Base-by-base conservation (phyloP, 2,113 vertebrate species). In the Sisor rabdophorus region DNA sequence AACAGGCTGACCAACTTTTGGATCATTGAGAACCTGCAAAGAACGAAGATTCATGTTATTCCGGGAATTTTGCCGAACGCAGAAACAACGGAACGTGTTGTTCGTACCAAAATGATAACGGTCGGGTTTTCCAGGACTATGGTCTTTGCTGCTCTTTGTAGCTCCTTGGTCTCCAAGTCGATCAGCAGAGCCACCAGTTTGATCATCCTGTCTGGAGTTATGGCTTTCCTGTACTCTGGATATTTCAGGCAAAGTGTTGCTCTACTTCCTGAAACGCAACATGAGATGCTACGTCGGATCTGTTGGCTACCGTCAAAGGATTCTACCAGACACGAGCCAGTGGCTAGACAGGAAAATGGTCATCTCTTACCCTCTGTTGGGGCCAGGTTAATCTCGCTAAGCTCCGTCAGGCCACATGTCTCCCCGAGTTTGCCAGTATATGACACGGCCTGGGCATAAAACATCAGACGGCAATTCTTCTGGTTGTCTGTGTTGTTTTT, bases 121-220 rank as follows among this genome's bases (percentile, higher is more conserved):
- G 90, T 83, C 0, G 96, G 96, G 24, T 92, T 93, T 60, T 94
- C 92, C 47, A 98, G 61, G 7, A 93, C 90, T 71, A 98, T 83
- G 12, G 93, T 91, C 81, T 94, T 89, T 79, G 92, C 48, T 0
- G 90, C 87, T 50, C 93, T 83, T 0, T 92, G 0, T 44, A 89
- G 24, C 0, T 89, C 81, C 0, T 78, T 76, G 0, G 79, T 83
- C 15, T 90, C 76, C 0, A 82, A 82, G 63, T 95, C 91, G 0
- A 89, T 71, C 1, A 95, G 86, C 13, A 96, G 85, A n/a, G 91
- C 93, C 24, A 89, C 83, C 85, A 97, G 85, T 81, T 92, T 92
- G 88, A 98, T 94, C 82, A 94, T 64, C 82, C 93, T 92, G 47
- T 95, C 94, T n/a, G 93, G 87, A 0, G 90, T 94, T 77, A 97